A percentile compares a stretch with the other conserved stretches of the same genome.
phyloP scores from a whole-genome alignment of 1,140 invertebrate genomes.

The Drosophila lowei region DNA sequence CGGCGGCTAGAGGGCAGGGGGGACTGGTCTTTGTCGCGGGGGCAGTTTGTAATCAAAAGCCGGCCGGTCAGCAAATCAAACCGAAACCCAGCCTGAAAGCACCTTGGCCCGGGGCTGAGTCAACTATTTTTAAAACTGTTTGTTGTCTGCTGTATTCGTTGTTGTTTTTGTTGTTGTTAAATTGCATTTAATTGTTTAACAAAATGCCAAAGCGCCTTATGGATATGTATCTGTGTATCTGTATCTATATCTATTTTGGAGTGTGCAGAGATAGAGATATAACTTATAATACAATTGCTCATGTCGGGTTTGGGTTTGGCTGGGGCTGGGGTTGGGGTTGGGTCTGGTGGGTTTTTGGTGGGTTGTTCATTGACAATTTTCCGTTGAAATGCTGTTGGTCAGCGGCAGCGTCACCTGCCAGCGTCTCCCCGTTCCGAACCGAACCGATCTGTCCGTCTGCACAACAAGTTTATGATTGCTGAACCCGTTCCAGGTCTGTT shows the following conservation, averaged over 20 bases:
- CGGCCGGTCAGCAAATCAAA: slow-evolving; percentile 63
- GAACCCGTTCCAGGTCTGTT: slow-evolving; percentile 66
- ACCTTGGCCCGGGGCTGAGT: slow-evolving; percentile 69
- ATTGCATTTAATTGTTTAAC: slow-evolving; percentile 80
- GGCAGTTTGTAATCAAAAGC: slow-evolving; percentile 67
- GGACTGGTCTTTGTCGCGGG: slow-evolving; percentile 9
- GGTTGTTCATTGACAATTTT: slow-evolving; percentile 74
- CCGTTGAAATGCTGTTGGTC: slow-evolving; percentile 52
- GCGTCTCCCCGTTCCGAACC: slow-evolving; percentile 8
- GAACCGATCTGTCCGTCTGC: slow-evolving; percentile 37
- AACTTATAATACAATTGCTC: slow-evolving; percentile 63
- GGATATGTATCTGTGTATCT: slow-evolving; percentile 16
- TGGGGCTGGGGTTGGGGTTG: too few species aligned
- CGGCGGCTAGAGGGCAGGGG: too few species aligned
- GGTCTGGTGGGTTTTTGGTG: too few species aligned
- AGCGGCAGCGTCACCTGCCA: slow-evolving; percentile 44
- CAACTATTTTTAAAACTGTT: slow-evolving; percentile 49
- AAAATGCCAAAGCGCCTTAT: slow-evolving; percentile 67
- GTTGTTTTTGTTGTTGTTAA: slow-evolving; percentile 32
- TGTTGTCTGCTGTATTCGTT: background rate
- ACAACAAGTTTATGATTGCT: slow-evolving; percentile 80
- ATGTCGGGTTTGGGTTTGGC: too few species aligned
- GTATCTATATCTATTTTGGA: slow-evolving; percentile 5
- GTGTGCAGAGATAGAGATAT: slow-evolving; percentile 31
- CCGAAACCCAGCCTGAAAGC: slow-evolving; percentile 15